These are phyloP conservation scores for Zaprionus nigranus DNA, from an alignment of 1,140 invertebrate species.

Conservation along the genomic window DNA sequence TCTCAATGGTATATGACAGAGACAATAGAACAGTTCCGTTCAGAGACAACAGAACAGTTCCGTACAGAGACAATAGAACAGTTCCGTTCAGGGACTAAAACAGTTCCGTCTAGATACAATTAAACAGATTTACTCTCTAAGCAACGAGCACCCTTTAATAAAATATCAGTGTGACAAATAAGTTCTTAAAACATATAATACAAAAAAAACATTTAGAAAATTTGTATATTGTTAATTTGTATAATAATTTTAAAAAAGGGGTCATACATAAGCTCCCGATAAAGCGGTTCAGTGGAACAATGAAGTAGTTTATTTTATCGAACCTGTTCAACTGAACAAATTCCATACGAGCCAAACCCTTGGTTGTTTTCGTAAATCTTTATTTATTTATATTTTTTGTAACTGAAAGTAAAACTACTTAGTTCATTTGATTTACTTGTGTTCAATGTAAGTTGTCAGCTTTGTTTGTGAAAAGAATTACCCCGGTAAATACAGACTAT, in stretches of 20 bases:
- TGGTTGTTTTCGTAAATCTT: constrained; percentile 1
- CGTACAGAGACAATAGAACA: background rate
- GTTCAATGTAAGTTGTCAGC: background rate
- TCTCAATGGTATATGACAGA: too few relatives aligned
- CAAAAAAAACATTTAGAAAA: background rate
- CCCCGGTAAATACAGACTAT: background rate
- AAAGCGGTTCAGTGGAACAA: background rate
- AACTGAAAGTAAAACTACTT: background rate
- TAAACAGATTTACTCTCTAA: background rate
- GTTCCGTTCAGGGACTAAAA: background rate
- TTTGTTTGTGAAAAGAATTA: background rate
- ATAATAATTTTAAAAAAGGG: background rate
- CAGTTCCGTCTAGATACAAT: background rate
- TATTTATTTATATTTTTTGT: background rate
- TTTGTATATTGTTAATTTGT: background rate
- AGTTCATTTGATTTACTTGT: background rate
- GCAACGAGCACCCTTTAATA: background rate
- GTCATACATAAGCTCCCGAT: background rate
- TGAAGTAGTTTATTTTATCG: background rate
- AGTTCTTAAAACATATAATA: background rate
- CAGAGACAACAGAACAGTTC: too few relatives aligned
- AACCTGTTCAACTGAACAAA: background rate
- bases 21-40: too few relatives aligned
- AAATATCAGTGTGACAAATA: background rate
- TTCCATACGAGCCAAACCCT: background rate